Percentiles rank a stretch among this genome's conserved stretches.
Conservation (phyloP, 2,113 vertebrate species). For the Hiodon tergisus region DNA sequence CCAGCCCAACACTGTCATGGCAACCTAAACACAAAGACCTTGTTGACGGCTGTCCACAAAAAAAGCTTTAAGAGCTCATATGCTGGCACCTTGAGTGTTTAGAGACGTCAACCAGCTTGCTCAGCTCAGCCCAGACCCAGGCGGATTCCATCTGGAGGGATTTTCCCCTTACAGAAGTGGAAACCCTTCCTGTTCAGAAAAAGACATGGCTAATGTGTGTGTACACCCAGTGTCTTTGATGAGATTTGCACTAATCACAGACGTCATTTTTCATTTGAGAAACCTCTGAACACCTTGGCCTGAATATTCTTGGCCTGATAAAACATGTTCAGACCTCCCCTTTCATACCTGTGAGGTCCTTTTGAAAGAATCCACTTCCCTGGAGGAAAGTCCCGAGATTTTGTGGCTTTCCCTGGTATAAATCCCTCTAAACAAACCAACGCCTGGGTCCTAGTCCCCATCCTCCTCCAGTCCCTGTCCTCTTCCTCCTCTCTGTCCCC, state of each 20-base stretch:
- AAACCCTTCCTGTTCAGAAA: not conserved
- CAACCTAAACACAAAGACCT: constrained; percentile 22
- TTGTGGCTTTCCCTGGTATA: not conserved
- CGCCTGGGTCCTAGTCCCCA: no score
- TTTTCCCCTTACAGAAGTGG: constrained; percentile 6
- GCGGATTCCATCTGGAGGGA: not conserved
- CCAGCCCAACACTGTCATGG: constrained; percentile 31
- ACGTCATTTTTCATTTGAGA: not conserved
- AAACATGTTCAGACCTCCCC: not conserved
- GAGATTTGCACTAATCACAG: no score
- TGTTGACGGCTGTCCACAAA: constrained; percentile 11
- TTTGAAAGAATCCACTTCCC: not conserved
- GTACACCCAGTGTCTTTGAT: not conserved
- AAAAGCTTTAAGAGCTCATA: constrained; percentile 29
- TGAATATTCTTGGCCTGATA: no score
- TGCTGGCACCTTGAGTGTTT: constrained; percentile 35
- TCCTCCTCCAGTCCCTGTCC: no score
- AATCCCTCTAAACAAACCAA: not conserved
- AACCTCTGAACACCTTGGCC: not conserved
- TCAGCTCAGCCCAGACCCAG: constrained; percentile 39
- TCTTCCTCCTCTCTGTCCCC: no score
- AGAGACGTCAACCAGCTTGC: constrained; percentile 34
- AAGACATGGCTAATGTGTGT: not conserved
- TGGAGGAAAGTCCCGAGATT: not conserved
- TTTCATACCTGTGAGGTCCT: not conserved